Evolutionary conservation across 2,888 invertebrate species (phyloP).

Genomic region (Toxonevra muliebris): DNA sequence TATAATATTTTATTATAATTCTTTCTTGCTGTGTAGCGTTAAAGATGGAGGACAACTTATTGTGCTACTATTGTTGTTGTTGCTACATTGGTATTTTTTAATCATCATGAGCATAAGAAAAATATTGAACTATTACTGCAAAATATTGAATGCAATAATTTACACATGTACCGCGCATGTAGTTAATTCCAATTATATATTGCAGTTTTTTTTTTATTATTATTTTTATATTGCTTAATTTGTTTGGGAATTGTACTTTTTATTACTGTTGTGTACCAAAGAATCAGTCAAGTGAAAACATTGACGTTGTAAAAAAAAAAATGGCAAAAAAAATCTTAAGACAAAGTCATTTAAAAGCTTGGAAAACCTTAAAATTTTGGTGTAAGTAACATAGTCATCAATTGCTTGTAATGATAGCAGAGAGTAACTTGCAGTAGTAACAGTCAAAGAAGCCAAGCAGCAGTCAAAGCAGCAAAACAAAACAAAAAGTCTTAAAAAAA

Average conservation of each 20-base stretch:
- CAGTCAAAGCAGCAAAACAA: slow-evolving; percentile 5
- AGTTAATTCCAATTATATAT: slow-evolving; percentile 40
- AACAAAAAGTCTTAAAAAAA: slow-evolving; percentile 5
- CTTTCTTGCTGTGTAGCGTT: slow-evolving; percentile 9
- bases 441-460: not conserved
- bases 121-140: no score
- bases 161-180: slow-evolving; percentile 41
- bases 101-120: no score
- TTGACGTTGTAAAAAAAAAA: not conserved
- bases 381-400: not conserved
- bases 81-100: slow-evolving; percentile 30
- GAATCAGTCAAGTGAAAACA: slow-evolving; percentile 4
- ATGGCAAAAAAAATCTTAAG: not conserved
- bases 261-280: slow-evolving; percentile 32
- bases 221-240: slow-evolving; percentile 15
- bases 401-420: not conserved
- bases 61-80: slow-evolving; percentile 22
- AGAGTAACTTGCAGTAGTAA: not conserved
- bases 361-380: not conserved
- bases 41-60: slow-evolving; percentile 21
- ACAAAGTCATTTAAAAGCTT: not conserved
- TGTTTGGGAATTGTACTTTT: slow-evolving; percentile 17
- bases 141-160: slow-evolving; percentile 38
- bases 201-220: slow-evolving; percentile 38
- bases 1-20: slow-evolving; percentile 18